A percentile compares a stretch with the other conserved stretches of the same genome.
phyloP scores from a whole-genome alignment of 2,797 vertebrate species.

The Macroramphosus scolopax region DNA sequence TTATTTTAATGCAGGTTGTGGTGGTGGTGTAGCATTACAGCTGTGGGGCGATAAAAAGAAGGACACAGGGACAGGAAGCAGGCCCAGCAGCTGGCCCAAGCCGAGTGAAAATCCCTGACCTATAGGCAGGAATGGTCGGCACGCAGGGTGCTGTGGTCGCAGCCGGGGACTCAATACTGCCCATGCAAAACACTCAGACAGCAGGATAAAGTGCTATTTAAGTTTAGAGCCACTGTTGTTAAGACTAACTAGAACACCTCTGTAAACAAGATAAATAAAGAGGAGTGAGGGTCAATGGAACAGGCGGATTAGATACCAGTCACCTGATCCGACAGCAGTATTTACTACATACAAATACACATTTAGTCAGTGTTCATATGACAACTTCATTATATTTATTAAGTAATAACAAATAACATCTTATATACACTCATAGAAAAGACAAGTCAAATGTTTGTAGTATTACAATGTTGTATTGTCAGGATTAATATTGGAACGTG shows the following conservation, averaged over 20 bases:
- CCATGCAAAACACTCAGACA: conserved; percentile 31
- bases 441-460: conserved; percentile 32
- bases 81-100: conserved; percentile 76
- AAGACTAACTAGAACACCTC: conserved; percentile 5
- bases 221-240: conserved; percentile 9
- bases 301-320: not conserved
- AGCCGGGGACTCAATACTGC: conserved; percentile 50
- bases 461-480: conserved; percentile 39
- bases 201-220: conserved; percentile 8
- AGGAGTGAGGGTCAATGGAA: not conserved
- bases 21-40: conserved; percentile 23
- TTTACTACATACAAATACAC: too few species aligned
- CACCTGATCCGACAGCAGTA: too few species aligned
- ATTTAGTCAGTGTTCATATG: too few species aligned
- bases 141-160: conserved; percentile 56
- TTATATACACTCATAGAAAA: conserved; percentile 66
- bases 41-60: too few species aligned
- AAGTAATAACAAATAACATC: conserved; percentile 60
- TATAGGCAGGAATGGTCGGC: conserved; percentile 77
- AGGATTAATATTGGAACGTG: conserved; percentile 27
- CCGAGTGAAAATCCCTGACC: conserved; percentile 81
- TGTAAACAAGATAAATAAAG: not conserved
- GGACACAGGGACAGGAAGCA: conserved; percentile 70
- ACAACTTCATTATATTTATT: conserved; percentile 64
- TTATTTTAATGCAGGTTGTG: conserved; percentile 36